Base-by-base conservation (phyloP, 2,888 invertebrate genomes). In the Platycheirus albimanus region DNA sequence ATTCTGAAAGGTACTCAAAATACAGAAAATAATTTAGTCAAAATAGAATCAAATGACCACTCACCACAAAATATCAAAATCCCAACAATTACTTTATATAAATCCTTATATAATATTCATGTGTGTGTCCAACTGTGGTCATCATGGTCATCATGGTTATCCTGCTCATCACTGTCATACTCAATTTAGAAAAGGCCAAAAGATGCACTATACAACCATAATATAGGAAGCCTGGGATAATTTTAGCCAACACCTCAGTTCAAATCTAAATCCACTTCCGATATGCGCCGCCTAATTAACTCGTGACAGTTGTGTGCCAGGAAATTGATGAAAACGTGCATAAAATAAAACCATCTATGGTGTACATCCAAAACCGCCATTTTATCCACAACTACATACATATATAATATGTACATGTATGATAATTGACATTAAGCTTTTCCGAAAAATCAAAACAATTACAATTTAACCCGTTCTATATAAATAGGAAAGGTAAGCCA, bases 181-280 rank as follows among this genome's bases (percentile, higher is more conserved):
- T 8, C 8, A 47, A 58, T 49, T 66, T 61, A 8, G 1, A 61
- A 61, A 51, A 33, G 2, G 10, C 19, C 15, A 47, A 61, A 78
- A 58, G 49, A 33, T 41, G 20, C 58, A 47, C 1, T 7, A 0
- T 24, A 15, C 13, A 58, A 41, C 58, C 38, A 45, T 30, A 36
- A 36, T 19, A 8, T 43, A 43, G 43, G 30, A 30, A 61, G 61
- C 45, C 72, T 20, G 52, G 52, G 19, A 54, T 41, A 36, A 74
- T 74, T 80, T 69, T 19, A 49, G 45, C 70, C 56, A 70, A 64
- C 75, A 75, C 63, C 63, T 61, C 61, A 64, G 70, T 69, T 75
- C 64, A 75, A 80, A 70, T 80, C 80, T 64, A 80, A 80, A 75
- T 80, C 70, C 80, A 75, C 80, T 80, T 80, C 80, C 70, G 80